These are phyloP conservation scores for Coryphaenoides rupestris DNA, from an alignment of 2,113 vertebrate genomes.

Conservation along the genomic window DNA sequence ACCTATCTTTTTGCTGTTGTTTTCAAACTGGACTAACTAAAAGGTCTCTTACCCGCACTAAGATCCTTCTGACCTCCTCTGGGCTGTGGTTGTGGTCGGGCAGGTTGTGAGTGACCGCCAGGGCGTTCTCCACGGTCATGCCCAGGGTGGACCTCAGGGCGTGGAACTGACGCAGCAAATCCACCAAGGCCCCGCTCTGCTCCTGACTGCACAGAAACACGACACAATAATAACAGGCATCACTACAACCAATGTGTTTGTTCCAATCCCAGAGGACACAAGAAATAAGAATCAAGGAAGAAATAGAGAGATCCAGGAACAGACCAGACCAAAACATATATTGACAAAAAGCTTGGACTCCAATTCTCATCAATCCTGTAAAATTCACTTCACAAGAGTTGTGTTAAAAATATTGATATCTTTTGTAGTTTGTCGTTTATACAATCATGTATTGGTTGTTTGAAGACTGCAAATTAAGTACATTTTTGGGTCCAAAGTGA, in stretches of 20 bases:
- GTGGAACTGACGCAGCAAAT: conserved; percentile 84
- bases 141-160: conserved; percentile 74
- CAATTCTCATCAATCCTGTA: too few relatives aligned
- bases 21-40: not conserved
- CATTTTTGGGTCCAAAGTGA: too few relatives aligned
- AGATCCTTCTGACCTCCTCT: conserved; percentile 79
- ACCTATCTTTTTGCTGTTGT: too few relatives aligned
- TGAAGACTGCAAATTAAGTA: too few relatives aligned
- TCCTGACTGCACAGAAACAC: conserved; percentile 76
- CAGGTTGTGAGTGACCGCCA: conserved; percentile 71
- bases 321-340: not conserved
- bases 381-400: too few relatives aligned
- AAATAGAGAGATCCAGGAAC: not conserved
- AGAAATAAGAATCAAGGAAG: not conserved
- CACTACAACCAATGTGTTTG: too few relatives aligned
- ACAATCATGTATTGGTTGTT: too few relatives aligned
- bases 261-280: too few relatives aligned
- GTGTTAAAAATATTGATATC: not conserved
- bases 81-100: conserved; percentile 78
- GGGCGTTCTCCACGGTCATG: conserved; percentile 78
- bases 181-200: conserved; percentile 78
- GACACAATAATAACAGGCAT: too few relatives aligned
- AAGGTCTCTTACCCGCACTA: conserved; percentile 79
- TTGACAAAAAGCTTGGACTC: too few relatives aligned
- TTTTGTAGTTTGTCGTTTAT: not conserved